These are phyloP conservation scores for Sandelia bainsii DNA, from an alignment of 2,797 vertebrate genomes.

Conservation along the genomic window DNA sequence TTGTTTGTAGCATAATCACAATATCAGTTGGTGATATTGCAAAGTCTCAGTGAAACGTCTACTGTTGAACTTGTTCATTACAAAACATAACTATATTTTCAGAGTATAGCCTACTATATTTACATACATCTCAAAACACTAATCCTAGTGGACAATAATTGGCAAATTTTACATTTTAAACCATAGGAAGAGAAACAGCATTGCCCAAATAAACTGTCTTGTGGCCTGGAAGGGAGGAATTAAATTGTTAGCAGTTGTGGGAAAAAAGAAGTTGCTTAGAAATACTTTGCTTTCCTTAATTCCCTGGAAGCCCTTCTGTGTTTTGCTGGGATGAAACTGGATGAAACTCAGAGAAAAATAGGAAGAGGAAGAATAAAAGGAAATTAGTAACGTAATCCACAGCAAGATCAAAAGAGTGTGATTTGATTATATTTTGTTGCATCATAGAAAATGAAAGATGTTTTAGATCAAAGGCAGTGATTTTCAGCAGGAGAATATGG, in stretches of 20 bases:
- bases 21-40: background rate
- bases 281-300: conserved; percentile 45
- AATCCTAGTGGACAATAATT: background rate
- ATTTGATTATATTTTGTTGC: conserved; percentile 83
- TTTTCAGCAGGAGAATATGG: conserved; percentile 80
- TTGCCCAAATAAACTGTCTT: conserved; percentile 2
- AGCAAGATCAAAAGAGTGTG: conserved; percentile 76
- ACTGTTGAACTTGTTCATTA: background rate
- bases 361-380: conserved; percentile 49
- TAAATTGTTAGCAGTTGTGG: conserved; percentile 30
- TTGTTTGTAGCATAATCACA: background rate
- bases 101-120: background rate
- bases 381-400: conserved; percentile 84
- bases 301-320: conserved; percentile 42
- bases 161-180: conserved; percentile 3
- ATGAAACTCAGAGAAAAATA: conserved; percentile 59
- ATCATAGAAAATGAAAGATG: conserved; percentile 80
- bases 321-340: conserved; percentile 58
- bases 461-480: conserved; percentile 86
- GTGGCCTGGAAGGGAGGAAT: conserved; percentile 9
- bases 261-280: conserved; percentile 23
- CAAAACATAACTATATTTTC: background rate
- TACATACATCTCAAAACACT: background rate
- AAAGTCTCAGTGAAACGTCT: background rate
- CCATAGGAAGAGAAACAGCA: conserved; percentile 25